phyloP scores from a whole-genome alignment of 2,888 invertebrate species.

The Phyto melanocephala region DNA sequence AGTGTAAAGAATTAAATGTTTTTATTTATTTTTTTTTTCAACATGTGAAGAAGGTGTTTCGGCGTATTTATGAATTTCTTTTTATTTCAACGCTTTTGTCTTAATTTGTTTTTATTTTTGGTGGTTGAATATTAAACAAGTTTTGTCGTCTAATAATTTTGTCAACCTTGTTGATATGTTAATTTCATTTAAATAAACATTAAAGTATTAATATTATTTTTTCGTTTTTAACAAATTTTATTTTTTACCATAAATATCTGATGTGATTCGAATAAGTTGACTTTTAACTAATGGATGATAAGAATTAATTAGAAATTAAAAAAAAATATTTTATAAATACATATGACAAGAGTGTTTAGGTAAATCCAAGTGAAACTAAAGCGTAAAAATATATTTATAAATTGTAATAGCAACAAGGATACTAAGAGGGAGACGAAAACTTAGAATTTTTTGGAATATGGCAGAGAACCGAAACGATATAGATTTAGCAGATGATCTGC shows the following conservation, averaged over 20 bases:
- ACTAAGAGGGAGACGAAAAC: too few species aligned
- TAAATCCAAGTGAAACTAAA: too few species aligned
- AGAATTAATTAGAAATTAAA: background rate
- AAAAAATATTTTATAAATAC: background rate
- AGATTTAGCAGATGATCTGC: too few species aligned
- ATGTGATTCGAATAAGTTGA: conserved; percentile 26
- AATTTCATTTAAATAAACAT: conserved; percentile 41
- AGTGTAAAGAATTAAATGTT: conserved; percentile 23
- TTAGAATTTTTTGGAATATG: too few species aligned
- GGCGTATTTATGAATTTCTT: conserved; percentile 1
- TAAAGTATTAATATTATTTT: conserved; percentile 10
- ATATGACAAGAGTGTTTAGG: background rate
- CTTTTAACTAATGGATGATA: background rate
- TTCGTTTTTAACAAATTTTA: background rate
- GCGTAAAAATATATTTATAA: too few species aligned
- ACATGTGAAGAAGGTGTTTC: conserved; percentile 41
- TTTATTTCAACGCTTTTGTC: background rate
- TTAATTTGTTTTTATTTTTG: background rate
- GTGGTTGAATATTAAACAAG: conserved; percentile 33
- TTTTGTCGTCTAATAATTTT: conserved; percentile 44
- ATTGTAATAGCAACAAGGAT: too few species aligned
- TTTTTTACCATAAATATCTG: background rate
- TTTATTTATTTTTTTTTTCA: conserved; percentile 6
- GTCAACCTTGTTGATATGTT: conserved; percentile 51
- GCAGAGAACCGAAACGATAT: too few species aligned